Evolutionary conservation across 2,113 vertebrate genomes (phyloP), one percentile per base, ranked within the genome.

Genomic region (Platysternon megacephalum): DNA sequence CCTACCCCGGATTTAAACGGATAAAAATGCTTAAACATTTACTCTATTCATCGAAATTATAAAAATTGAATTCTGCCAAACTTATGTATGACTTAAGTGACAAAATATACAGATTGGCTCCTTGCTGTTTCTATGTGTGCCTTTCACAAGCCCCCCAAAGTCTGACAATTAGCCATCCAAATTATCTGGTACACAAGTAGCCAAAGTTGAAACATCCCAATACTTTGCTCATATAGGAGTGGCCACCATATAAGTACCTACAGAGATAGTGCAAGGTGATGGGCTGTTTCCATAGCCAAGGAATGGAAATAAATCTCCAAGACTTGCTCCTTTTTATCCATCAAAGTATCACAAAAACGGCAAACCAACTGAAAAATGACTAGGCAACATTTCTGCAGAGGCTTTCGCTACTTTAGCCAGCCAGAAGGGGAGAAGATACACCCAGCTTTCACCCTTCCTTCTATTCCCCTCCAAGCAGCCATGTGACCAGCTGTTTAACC

Each of bases 401-500:
- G 49, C 1, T 68, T 2, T 74, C 74, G 2, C 55, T 90, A 21
- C 4, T 29, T 0, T 49, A 94, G 8, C 1, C 21, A 44, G 5
- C 24, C 12, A 44, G 11, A 74, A 74, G 6, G 42, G 39, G 22
- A 76, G 39, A 76, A 26, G 11, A 76, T 76, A 44, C 11, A 76
- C 4, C 4, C n/a, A 24, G 39, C 39, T 21, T 74, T 42, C 10
- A 74, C 39, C 82, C 16, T 10, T 44, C 2, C 42, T 89, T 86
- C 28, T 78, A 88, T 78, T 32, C 5, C 4, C 4, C 29, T 32
- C 85, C 32, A 85, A 94, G 35, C 35, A 93, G 7, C 2, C 10
- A 49, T 2, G 0, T 42, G 2, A 0, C 13, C 74, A 2, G 2
- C 2, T 6, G 3, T 29, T 48, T 85, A 53, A 88, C 0, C 3